phyloP scores from a whole-genome alignment of 2,797 vertebrate species.

The Rallus crepitans region DNA sequence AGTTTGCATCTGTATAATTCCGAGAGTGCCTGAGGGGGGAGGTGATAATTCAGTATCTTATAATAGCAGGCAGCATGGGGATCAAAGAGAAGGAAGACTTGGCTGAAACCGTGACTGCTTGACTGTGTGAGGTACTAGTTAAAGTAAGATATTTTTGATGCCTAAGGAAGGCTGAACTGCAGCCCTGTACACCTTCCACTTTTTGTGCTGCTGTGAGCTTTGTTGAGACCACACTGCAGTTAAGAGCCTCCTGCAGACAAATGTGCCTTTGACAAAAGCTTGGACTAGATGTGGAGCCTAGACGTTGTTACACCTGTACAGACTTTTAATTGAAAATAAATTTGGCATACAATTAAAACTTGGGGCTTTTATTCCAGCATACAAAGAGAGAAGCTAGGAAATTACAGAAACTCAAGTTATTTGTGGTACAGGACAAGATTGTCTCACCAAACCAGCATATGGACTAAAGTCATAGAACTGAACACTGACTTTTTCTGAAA shows the following conservation, averaged over 20 bases:
- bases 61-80: conserved; percentile 21
- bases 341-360: neutral
- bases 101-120: neutral
- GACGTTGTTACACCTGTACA: neutral
- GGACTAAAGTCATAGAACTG: neutral
- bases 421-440: neutral
- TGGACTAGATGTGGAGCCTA: neutral
- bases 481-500: neutral
- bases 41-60: conserved; percentile 55
- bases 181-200: neutral
- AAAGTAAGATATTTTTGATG: conserved; percentile 20
- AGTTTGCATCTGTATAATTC: conserved; percentile 45
- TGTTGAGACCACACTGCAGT: neutral
- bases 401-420: neutral
- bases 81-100: conserved; percentile 61
- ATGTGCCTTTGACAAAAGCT: neutral
- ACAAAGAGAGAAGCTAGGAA: neutral
- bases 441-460: neutral
- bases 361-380: neutral
- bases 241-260: neutral
- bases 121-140: conserved; percentile 48
- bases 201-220: neutral
- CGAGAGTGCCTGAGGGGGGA: conserved; percentile 32
- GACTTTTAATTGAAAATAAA: neutral
- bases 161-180: neutral